Evolutionary conservation across 1,140 invertebrate species (phyloP).

Genomic region (Drosophila melanica): DNA sequence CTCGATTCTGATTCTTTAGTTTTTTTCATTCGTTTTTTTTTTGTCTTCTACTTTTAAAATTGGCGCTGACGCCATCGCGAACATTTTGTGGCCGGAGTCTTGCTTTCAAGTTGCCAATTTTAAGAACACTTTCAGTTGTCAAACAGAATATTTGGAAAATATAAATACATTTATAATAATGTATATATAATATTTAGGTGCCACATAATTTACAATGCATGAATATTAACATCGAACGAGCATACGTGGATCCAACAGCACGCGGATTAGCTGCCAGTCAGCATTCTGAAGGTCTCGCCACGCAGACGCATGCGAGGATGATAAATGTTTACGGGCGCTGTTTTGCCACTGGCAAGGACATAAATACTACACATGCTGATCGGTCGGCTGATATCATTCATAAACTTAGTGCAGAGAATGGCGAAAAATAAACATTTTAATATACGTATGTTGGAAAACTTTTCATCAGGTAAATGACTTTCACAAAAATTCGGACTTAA

Average conservation of each 20-base stretch:
- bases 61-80: conserved; percentile 74
- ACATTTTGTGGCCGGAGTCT: conserved; percentile 17
- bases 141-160: conserved; percentile 49
- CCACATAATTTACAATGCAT: conserved; percentile 65
- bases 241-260: too few relatives aligned
- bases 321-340: conserved; percentile 21
- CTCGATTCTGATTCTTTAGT: conserved; percentile 20
- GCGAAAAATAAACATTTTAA: background rate
- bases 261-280: conserved; percentile 65
- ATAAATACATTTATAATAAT: conserved; percentile 19
- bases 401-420: conserved; percentile 28
- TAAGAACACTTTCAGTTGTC: conserved; percentile 58
- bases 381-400: conserved; percentile 39
- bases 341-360: conserved; percentile 21
- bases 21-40: conserved; percentile 7
- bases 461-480: conserved; percentile 8
- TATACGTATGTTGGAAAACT: background rate
- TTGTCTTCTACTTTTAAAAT: conserved; percentile 62
- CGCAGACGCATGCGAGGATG: conserved; percentile 9
- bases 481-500: conserved; percentile 17
- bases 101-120: conserved; percentile 45
- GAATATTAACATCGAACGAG: too few relatives aligned
- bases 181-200: conserved; percentile 28
- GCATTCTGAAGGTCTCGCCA: conserved; percentile 59
- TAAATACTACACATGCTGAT: conserved; percentile 9